Base-by-base conservation (phyloP, 1,140 invertebrate species). In the Latrodectus geometricus region DNA sequence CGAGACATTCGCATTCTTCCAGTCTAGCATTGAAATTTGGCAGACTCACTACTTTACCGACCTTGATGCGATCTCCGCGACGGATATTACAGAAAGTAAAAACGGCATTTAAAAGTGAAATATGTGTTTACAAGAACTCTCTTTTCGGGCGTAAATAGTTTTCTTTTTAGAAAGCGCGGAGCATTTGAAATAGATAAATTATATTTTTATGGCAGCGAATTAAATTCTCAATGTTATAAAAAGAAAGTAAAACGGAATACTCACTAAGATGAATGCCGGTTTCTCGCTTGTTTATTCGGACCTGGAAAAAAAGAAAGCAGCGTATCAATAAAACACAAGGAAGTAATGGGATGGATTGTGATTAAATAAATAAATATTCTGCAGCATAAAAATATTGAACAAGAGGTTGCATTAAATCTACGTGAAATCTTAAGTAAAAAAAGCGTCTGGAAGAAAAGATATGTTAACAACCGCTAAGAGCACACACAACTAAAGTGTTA, bases 1-100 rank as follows among this genome's bases (percentile, higher is more conserved):
- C 69, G 79, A 81, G 79, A 81, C 68, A 56, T 81, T 81, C 69
- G 35, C 78, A 70, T 81, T 81, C 69, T 68, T 54, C 12, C 14
- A 54, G 66, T 70, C 69, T 81, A 68, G 79, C 79, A 81, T 72
- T 81, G 79, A 81, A 81, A 50, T 78, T 72, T 81, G 79, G 79
- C 79, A 81, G 21, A 72, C 66, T 81, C 79, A 35, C 66, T 35
- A 17, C 49, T 72, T 3, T 4, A 48, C 21, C 56, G 79, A 72
- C 79, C 66, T 81, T 81, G 79, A 81, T 20, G n/a, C 21, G 15
- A 52, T 23, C 54, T 8, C 54, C 11, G 8, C 54, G 54, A 11
- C 54, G 17, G 17, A 61, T 61, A 61, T 61, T 61, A 61, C 54
- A 17, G 17, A 61, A 17, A 11, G 54, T 61, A 61, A 61, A 61